Base-by-base conservation (phyloP, 2,888 invertebrate genomes). In the Stegana nigrithorax region DNA sequence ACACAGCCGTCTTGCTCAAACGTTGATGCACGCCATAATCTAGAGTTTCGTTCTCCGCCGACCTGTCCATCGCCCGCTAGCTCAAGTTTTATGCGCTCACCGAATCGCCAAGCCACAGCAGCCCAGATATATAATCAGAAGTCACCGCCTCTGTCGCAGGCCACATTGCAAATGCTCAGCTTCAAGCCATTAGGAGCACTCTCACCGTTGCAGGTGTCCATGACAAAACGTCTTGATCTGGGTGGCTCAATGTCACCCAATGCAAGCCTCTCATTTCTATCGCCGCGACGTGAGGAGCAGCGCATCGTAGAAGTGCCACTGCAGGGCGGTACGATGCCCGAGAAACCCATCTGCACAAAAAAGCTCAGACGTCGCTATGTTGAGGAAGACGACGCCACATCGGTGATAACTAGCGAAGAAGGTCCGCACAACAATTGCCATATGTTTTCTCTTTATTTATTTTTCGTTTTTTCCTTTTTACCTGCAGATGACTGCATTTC, bases 391-490 rank as follows among this genome's bases (percentile, higher is more conserved):
- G 86, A 86, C 68, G 86, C 86, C 8, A 84, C 84, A 1, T 86
- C 86, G 0, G 86, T 86, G 3, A 86, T 86, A 36, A 86, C 86
- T 1, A 86, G 85, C 47, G 86, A 85, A 68, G 86, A 86, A 67
- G 85, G 85, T 85, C 68, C 67, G 73, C 32, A 8, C 32, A 12
- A 32, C n/a, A 4, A 32, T 10, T 58, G 10, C 10, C 10, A 21
- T 39, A 21, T 7, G 6, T n/a, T n/a, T n/a, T n/a, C n/a, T n/a
- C 27, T 2, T 1, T 19, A 50, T 10, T 23, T 17, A 3, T n/a
- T 21, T 10, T 19, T 10, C 6, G 50, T 36, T 42, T 2, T 17
- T 45, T 21, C 1, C 4, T 19, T 26, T n/a, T 4, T 39, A 25
- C 25, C 63, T 57, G 2, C 63, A 85, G 86, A 86, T 62, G 86